Conservation (phyloP, 2,888 invertebrate genomes). For the Arge pagana region DNA sequence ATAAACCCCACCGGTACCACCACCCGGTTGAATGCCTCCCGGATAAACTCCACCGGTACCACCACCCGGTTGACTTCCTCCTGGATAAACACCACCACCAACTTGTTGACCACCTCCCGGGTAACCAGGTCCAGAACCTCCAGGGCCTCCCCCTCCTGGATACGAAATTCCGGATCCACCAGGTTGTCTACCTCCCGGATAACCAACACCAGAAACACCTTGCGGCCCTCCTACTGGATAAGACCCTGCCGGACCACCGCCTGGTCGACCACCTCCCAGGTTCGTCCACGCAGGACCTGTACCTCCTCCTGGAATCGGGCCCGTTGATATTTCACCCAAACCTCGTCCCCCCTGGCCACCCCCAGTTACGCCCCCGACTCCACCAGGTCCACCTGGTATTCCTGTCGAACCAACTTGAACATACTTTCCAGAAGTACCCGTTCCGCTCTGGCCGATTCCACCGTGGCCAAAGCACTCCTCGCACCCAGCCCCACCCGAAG, state of each 20-base stretch:
- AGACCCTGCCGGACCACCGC: neutral
- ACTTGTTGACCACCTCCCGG: slow-evolving; percentile 24
- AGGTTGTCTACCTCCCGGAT: slow-evolving; percentile 24
- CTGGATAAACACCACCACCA: neutral
- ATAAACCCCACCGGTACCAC: slow-evolving; percentile 14
- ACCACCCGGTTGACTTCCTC: slow-evolving; percentile 23
- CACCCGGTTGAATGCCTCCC: neutral
- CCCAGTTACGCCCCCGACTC: slow-evolving; percentile 24
- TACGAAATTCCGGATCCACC: slow-evolving; percentile 18
- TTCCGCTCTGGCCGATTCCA: slow-evolving; percentile 25
- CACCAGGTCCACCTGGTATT: slow-evolving; percentile 33
- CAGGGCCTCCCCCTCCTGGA: slow-evolving; percentile 28
- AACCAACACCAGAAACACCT: slow-evolving; percentile 17
- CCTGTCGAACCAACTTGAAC: slow-evolving; percentile 3
- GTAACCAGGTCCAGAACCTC: slow-evolving; percentile 19
- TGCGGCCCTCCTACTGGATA: slow-evolving; percentile 12
- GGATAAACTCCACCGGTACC: slow-evolving; percentile 17
- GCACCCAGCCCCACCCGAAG: slow-evolving; percentile 70
- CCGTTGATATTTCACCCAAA: neutral
- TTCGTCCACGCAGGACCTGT: neutral
- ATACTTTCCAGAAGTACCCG: slow-evolving; percentile 22
- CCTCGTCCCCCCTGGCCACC: neutral
- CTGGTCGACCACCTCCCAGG: neutral
- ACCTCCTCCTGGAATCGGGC: neutral
- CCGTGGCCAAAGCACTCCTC: slow-evolving; percentile 66